Evolutionary conservation across 2,113 vertebrate genomes (phyloP).

Genomic region (Alethe castanea): DNA sequence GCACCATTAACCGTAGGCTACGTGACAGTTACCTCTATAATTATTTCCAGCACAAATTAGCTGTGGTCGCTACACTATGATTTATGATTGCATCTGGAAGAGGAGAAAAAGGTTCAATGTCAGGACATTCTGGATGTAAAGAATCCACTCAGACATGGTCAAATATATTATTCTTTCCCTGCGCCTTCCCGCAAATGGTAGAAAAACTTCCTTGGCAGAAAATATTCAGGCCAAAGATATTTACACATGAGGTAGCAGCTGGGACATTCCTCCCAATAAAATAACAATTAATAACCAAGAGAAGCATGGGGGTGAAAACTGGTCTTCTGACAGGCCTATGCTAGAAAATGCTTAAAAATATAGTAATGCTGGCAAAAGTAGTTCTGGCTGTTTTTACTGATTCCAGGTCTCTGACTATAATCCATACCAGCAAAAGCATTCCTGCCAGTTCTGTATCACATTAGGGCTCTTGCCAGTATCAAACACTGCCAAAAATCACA

Average conservation of each 20-base stretch:
- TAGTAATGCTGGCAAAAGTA: neutral
- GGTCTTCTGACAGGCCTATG: neutral
- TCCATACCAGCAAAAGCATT: neutral
- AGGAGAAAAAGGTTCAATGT: neutral
- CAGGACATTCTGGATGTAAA: neutral
- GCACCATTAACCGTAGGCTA: neutral
- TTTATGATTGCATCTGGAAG: neutral
- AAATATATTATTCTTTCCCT: neutral
- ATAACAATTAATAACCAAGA: neutral
- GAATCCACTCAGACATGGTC: neutral
- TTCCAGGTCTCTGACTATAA: neutral
- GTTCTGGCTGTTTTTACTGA: neutral
- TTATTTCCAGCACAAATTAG: neutral
- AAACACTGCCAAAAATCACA: neutral
- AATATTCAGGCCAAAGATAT: neutral
- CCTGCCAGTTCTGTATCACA: neutral
- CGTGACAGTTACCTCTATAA: neutral
- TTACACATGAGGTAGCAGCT: neutral
- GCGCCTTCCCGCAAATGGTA: fast-evolving
- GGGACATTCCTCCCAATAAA: neutral
- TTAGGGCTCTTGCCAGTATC: neutral
- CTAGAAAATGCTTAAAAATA: neutral
- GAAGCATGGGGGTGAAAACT: neutral
- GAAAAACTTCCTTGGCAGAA: neutral
- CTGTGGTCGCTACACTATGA: neutral